Evolutionary conservation across 1,140 invertebrate species (phyloP).

Genomic region (Stegodyphus mimosarum): DNA sequence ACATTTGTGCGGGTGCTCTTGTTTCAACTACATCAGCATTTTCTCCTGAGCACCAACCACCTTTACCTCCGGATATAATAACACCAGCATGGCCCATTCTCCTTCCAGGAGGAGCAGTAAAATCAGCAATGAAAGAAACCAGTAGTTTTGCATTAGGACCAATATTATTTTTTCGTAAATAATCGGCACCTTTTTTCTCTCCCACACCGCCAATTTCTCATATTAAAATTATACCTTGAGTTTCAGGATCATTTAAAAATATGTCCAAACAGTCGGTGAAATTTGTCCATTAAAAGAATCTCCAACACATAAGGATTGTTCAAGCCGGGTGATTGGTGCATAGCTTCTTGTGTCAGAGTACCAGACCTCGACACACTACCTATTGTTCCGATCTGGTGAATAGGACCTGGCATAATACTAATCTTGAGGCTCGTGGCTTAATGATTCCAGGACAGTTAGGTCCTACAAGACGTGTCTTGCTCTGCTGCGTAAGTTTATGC

Average conservation of each 20-base stretch:
- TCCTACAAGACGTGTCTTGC: conserved; percentile 93
- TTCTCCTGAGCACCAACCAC: conserved; percentile 98
- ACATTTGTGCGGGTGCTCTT: conserved; percentile 96
- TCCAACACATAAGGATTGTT: conserved; percentile 98
- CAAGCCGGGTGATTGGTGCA: conserved; percentile 94
- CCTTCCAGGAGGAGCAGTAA: conserved; percentile 96
- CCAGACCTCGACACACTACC: conserved; percentile 98
- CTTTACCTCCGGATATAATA: conserved; percentile 98
- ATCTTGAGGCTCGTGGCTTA: no score
- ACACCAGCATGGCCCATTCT: conserved; percentile 99
- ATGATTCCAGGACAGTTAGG: conserved; percentile 99
- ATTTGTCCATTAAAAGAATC: conserved; percentile 99
- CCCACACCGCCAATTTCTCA: conserved; percentile 99
- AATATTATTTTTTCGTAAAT: conserved; percentile 87
- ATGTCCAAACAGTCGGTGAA: conserved; percentile 99
- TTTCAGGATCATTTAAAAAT: conserved; percentile 92
- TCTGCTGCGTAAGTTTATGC: conserved; percentile 87
- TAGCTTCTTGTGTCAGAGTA: conserved; percentile 98
- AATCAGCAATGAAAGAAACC: conserved; percentile 97
- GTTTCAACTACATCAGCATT: conserved; percentile 97
- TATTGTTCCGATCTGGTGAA: conserved; percentile 92
- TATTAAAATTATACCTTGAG: conserved; percentile 92
- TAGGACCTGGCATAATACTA: conserved; percentile 99
- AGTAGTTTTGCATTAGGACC: conserved; percentile 92
- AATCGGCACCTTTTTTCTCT: conserved; percentile 97